A percentile compares a stretch with the other conserved stretches of the same genome.
Evolutionary conservation across 2,888 invertebrate species (phyloP).

Genomic region (Branchellion lobata): DNA sequence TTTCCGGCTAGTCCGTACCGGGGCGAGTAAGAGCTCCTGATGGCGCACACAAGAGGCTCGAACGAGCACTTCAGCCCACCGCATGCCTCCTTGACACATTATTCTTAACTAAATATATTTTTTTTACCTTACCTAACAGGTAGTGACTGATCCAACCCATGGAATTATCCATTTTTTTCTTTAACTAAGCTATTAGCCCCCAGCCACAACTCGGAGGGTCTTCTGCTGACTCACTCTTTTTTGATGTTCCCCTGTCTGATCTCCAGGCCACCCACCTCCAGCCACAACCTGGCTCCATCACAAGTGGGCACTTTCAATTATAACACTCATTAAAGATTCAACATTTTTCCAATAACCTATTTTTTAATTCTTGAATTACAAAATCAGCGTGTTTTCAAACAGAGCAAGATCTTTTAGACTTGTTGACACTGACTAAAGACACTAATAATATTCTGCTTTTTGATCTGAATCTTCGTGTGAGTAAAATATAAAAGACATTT

Average conservation of each 20-base stretch:
- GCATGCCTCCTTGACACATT: too few species aligned
- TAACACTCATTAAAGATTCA: too few species aligned
- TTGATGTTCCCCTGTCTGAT: constrained; percentile 29
- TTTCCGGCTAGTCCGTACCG: too few species aligned
- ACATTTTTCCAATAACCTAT: neutral
- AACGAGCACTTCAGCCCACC: too few species aligned
- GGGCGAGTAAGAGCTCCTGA: too few species aligned
- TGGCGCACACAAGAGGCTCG: too few species aligned
- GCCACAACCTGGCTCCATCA: constrained; percentile 30
- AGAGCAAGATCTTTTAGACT: constrained; percentile 36
- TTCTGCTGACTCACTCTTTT: constrained; percentile 49
- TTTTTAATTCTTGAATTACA: neutral
- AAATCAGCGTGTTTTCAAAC: neutral
- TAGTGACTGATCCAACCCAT: too few species aligned
- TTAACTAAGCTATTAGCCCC: too few species aligned
- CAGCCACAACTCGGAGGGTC: constrained; percentile 50
- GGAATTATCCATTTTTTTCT: too few species aligned
- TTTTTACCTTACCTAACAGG: too few species aligned
- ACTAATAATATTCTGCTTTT: constrained; percentile 71
- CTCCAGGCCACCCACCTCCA: constrained; percentile 10
- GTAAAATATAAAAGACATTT: too few species aligned
- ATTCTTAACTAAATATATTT: too few species aligned
- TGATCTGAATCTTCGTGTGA: constrained; percentile 70
- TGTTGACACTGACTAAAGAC: constrained; percentile 46
- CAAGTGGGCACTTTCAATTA: constrained; percentile 27